These are phyloP conservation scores for Poliocrania exsul DNA, from an alignment of 2,797 vertebrate species.

Conservation along the genomic window DNA sequence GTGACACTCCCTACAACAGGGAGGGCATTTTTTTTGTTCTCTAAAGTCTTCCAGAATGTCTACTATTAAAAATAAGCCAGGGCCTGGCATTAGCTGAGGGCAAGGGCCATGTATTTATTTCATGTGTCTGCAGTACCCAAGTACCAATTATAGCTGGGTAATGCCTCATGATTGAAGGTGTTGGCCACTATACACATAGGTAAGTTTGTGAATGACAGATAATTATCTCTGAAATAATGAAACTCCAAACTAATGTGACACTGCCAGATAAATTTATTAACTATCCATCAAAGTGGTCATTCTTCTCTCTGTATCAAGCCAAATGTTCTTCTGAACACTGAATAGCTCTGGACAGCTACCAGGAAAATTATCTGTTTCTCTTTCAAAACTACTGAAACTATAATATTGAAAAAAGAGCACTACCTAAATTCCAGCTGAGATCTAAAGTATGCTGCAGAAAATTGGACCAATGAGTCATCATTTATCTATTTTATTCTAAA, in stretches of 20 bases:
- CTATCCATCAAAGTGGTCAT: background rate
- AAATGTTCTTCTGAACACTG: background rate
- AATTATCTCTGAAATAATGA: background rate
- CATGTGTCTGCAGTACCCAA: background rate
- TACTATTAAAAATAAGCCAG: background rate
- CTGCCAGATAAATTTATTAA: background rate
- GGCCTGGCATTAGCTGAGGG: background rate
- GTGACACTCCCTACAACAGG: too few species aligned
- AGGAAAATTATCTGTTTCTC: background rate
- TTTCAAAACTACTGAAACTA: background rate
- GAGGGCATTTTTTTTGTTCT: background rate
- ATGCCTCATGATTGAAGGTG: background rate
- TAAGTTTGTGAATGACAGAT: background rate
- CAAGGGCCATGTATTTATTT: background rate
- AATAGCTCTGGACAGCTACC: background rate
- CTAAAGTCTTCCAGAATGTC: background rate
- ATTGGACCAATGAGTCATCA: background rate
- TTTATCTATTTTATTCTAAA: background rate
- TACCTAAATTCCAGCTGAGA: background rate
- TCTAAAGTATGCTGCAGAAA: background rate
- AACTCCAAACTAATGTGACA: background rate
- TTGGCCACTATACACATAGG: background rate
- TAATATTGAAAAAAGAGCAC: background rate
- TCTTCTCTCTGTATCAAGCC: background rate
- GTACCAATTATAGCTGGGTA: background rate